Percentiles rank a stretch among this genome's conserved stretches.
Evolutionary conservation across 2,888 invertebrate genomes (phyloP).

Genomic region (Ectropis crepuscularia): DNA sequence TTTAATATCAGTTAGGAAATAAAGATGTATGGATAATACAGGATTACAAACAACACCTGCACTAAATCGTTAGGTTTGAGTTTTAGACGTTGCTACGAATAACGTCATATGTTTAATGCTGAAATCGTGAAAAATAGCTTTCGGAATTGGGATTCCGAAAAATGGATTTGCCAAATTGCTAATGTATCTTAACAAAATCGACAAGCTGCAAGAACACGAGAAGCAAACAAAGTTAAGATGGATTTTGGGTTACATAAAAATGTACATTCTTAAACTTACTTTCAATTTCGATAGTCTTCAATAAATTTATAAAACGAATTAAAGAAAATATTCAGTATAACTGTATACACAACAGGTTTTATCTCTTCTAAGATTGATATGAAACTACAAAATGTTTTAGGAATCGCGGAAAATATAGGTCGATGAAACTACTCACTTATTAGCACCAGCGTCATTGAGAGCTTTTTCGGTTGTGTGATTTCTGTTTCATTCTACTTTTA

Average conservation of each 20-base stretch:
- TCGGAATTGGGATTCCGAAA: no score
- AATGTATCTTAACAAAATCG: no score
- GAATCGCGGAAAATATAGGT: not conserved
- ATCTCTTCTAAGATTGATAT: not conserved
- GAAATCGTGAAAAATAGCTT: no score
- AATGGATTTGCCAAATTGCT: no score
- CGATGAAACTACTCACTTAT: not conserved
- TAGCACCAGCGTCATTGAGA: conserved; percentile 1
- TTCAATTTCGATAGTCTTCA: not conserved
- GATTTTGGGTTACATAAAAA: not conserved
- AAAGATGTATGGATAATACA: no score
- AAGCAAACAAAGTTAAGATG: no score
- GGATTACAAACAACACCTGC: no score
- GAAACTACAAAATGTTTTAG: not conserved
- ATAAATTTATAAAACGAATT: not conserved
- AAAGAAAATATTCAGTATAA: not conserved
- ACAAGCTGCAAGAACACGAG: no score
- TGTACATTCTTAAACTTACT: not conserved
- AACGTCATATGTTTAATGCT: no score
- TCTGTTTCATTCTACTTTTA: not conserved
- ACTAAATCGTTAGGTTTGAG: no score
- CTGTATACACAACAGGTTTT: not conserved
- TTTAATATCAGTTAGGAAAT: no score
- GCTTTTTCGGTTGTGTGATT: conserved; percentile 3
- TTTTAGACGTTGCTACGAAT: no score